Evolutionary conservation across 1,140 invertebrate species (phyloP).

Genomic region (Caenorhabditis tropicalis): DNA sequence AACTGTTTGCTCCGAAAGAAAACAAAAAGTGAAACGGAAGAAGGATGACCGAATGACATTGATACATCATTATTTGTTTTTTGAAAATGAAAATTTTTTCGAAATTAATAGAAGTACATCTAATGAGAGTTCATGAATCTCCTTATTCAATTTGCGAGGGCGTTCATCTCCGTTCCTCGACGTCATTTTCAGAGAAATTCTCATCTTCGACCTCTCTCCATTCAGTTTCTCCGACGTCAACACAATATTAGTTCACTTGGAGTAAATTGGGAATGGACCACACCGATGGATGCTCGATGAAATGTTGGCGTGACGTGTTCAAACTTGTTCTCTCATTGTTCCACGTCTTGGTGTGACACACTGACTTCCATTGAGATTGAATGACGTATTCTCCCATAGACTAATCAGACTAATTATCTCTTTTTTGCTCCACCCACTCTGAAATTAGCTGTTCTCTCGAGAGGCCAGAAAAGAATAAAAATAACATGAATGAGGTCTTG

Average conservation of each 20-base stretch:
- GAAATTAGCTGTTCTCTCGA: slow-evolving; percentile 22
- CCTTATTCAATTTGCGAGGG: no score
- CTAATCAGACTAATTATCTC: slow-evolving; percentile 31
- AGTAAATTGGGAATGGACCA: not conserved
- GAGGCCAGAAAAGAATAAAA: not conserved
- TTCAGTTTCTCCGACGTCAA: slow-evolving; percentile 3
- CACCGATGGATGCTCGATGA: not conserved
- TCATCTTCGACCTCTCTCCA: not conserved
- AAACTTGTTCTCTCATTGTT: not conserved
- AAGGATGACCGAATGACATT: not conserved
- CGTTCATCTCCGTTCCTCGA: not conserved
- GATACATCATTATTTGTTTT: slow-evolving; percentile 20
- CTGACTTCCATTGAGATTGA: not conserved
- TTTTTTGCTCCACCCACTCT: not conserved
- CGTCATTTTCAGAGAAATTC: not conserved
- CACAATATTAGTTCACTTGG: not conserved
- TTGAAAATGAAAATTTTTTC: no score
- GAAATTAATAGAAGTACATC: no score
- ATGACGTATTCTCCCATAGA: not conserved
- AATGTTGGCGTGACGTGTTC: not conserved
- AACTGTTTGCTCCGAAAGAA: slow-evolving; percentile 23
- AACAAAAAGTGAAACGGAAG: not conserved
- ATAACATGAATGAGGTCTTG: not conserved
- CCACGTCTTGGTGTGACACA: not conserved
- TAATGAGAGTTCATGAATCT: no score